Evolutionary conservation across 2,797 vertebrate species (phyloP).

Genomic region (Premnoplex brunnescens): DNA sequence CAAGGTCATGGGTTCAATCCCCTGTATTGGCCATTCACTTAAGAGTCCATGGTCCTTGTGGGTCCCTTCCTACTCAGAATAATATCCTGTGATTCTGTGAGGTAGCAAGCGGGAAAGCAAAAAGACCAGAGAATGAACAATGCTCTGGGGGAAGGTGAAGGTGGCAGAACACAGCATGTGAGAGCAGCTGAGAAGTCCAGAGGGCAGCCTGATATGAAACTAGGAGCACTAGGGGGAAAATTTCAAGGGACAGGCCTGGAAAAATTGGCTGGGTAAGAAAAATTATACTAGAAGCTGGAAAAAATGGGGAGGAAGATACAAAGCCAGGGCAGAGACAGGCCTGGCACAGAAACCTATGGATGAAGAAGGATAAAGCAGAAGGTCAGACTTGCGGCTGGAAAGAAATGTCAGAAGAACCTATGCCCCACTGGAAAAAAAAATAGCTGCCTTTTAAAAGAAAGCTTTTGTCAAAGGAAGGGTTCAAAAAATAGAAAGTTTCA

Average conservation of each 20-base stretch:
- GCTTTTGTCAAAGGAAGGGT: neutral
- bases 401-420: neutral
- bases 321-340: neutral
- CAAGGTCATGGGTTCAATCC: neutral
- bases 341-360: neutral
- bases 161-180: neutral
- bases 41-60: neutral
- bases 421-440: neutral
- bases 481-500: neutral
- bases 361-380: neutral
- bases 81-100: neutral
- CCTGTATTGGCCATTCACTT: neutral
- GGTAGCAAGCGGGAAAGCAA: neutral
- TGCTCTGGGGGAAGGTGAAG: neutral
- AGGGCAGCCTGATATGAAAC: neutral
- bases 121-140: neutral
- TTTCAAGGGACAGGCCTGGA: neutral
- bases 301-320: neutral
- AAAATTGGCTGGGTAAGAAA: neutral
- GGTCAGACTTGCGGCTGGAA: neutral
- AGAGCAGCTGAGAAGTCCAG: neutral
- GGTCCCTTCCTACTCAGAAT: neutral
- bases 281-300: neutral
- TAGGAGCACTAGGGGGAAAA: neutral
- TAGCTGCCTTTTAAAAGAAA: neutral